A percentile compares a stretch with the other conserved stretches of the same genome.
Evolutionary conservation across 2,113 vertebrate genomes (phyloP).

Genomic region (Leptocoma aspasia): DNA sequence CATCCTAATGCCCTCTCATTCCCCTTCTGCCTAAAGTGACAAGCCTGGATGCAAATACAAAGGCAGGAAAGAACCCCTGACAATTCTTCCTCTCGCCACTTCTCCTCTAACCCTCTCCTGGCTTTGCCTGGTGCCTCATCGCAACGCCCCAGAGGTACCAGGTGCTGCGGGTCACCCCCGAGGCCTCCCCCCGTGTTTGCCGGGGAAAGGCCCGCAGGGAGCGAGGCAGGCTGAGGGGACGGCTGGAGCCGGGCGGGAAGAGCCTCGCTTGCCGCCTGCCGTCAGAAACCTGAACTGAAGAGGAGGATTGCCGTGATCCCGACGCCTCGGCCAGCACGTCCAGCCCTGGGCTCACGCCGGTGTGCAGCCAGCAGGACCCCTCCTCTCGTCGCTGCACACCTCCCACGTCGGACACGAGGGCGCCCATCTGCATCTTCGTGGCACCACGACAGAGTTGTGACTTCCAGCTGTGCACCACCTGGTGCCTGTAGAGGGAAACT

Average conservation of each 20-base stretch:
- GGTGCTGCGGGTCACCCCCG: fast-evolving
- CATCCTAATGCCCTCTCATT: neutral
- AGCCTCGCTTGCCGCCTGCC: conserved; percentile 25
- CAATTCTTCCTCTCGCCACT: neutral
- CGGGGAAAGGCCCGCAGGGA: neutral
- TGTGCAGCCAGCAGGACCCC: neutral
- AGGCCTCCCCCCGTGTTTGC: neutral
- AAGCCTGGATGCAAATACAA: neutral
- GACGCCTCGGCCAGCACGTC: fast-evolving
- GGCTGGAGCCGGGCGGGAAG: neutral
- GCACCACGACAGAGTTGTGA: fast-evolving
- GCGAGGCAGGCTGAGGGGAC: neutral
- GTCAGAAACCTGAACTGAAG: conserved; percentile 25
- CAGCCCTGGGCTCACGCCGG: fast-evolving
- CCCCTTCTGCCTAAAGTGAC: neutral
- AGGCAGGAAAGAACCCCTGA: fast-evolving
- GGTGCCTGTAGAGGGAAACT: neutral
- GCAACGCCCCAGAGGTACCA: neutral
- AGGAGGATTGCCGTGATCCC: neutral
- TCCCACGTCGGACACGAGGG: fast-evolving
- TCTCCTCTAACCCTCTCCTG: neutral
- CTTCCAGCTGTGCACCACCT: neutral
- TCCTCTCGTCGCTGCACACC: neutral
- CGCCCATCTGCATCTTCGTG: neutral
- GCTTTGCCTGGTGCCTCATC: neutral